Evolutionary conservation across 1,140 invertebrate species (phyloP).

Genomic region (Carcinoscorpius rotundicauda): DNA sequence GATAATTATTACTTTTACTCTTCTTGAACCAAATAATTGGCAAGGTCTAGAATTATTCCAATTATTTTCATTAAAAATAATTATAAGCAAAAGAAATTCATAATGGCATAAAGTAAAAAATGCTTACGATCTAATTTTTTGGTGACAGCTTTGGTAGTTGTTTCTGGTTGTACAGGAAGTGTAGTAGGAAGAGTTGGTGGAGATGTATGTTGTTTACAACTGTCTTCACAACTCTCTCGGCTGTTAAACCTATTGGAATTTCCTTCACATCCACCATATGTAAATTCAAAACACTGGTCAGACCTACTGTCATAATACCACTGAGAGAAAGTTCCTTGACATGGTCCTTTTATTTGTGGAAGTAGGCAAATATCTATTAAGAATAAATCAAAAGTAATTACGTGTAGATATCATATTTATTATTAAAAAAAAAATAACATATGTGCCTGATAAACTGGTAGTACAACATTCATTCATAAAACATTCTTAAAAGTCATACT

Average conservation of each 20-base stretch:
- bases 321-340: conserved; percentile 47
- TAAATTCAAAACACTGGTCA: conserved; percentile 67
- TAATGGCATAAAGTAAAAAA: no score
- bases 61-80: no score
- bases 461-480: neutral
- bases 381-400: conserved; percentile 3
- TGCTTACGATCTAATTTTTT: no score
- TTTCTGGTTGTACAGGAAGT: no score
- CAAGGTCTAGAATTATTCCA: no score
- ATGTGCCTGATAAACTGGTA: neutral
- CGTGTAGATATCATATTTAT: no score
- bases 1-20: no score
- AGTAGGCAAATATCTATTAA: conserved; percentile 52
- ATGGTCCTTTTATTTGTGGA: conserved; percentile 57
- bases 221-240: conserved; percentile 59
- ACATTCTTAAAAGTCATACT: neutral
- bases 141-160: no score
- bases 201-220: conserved; percentile 43
- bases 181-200: no score
- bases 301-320: conserved; percentile 64
- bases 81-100: no score
- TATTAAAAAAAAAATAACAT: neutral
- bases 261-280: conserved; percentile 71
- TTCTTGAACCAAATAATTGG: no score
- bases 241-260: conserved; percentile 73